Evolutionary conservation across 2,113 vertebrate species (phyloP).

Genomic region (Morone saxatilis): DNA sequence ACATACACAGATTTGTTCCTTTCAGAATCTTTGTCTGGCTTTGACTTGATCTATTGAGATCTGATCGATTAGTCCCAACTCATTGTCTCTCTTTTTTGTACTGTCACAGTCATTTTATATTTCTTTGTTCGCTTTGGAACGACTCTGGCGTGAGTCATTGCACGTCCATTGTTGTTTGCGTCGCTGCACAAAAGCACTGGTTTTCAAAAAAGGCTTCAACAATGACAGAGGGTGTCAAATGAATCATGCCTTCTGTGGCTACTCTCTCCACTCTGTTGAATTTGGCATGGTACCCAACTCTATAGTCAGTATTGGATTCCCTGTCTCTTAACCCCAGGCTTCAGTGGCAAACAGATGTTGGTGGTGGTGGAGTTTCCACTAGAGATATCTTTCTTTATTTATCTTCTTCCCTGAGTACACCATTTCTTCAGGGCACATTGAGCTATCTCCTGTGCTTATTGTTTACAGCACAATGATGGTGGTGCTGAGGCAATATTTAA

Average conservation of each 20-base stretch:
- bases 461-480: conserved; percentile 5
- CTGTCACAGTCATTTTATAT: conserved; percentile 64
- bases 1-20: conserved; percentile 14
- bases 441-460: neutral
- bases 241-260: conserved; percentile 64
- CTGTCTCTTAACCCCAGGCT: conserved; percentile 1
- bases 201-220: conserved; percentile 45
- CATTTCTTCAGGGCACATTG: neutral
- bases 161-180: conserved; percentile 65
- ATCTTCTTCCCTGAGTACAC: neutral
- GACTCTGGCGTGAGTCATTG: conserved; percentile 72
- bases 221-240: conserved; percentile 67
- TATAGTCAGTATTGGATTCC: conserved; percentile 10
- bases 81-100: conserved; percentile 62
- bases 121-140: conserved; percentile 65
- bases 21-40: conserved; percentile 37
- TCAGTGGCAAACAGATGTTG: conserved; percentile 18
- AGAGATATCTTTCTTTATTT: neutral
- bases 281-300: conserved; percentile 15
- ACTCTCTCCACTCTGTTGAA: conserved; percentile 41
- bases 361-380: neutral
- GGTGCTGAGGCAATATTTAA: neutral
- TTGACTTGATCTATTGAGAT: conserved; percentile 56
- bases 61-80: conserved; percentile 61
- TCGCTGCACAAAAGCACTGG: conserved; percentile 56